A percentile compares a stretch with the other conserved stretches of the same genome.
phyloP scores from a whole-genome alignment of 2,888 invertebrate species.

The Noctua fimbriata region DNA sequence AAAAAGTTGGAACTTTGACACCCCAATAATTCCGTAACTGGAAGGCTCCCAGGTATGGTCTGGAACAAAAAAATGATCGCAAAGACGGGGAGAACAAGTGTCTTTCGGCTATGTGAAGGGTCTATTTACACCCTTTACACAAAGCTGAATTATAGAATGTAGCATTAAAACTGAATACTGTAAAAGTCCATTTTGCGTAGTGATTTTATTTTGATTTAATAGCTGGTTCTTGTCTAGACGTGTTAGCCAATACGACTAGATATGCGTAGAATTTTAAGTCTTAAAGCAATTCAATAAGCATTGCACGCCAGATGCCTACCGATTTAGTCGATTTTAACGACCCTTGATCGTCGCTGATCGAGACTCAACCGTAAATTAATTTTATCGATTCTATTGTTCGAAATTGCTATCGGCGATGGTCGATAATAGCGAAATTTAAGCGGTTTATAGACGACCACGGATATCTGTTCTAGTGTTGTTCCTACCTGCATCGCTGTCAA shows the following conservation, averaged over 20 bases:
- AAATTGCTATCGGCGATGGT: slow-evolving; percentile 1
- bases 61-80: too few relatives aligned
- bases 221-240: neutral
- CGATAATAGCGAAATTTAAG: too few relatives aligned
- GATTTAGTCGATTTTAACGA: slow-evolving; percentile 4
- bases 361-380: slow-evolving; percentile 1
- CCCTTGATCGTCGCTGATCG: neutral
- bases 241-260: neutral
- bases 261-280: slow-evolving; percentile 7
- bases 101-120: too few relatives aligned
- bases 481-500: neutral
- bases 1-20: too few relatives aligned
- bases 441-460: neutral
- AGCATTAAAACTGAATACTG: neutral
- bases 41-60: too few relatives aligned
- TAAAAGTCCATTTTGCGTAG: neutral
- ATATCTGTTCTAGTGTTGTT: neutral
- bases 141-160: neutral
- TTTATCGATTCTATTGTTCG: slow-evolving; percentile 10
- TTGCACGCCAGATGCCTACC: neutral
- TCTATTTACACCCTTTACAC: too few relatives aligned
- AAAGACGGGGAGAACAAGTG: too few relatives aligned
- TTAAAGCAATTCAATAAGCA: neutral
- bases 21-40: too few relatives aligned
- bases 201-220: slow-evolving; percentile 14